Base-by-base conservation (phyloP, 2,888 invertebrate genomes). In the Zonitis immaculata region DNA sequence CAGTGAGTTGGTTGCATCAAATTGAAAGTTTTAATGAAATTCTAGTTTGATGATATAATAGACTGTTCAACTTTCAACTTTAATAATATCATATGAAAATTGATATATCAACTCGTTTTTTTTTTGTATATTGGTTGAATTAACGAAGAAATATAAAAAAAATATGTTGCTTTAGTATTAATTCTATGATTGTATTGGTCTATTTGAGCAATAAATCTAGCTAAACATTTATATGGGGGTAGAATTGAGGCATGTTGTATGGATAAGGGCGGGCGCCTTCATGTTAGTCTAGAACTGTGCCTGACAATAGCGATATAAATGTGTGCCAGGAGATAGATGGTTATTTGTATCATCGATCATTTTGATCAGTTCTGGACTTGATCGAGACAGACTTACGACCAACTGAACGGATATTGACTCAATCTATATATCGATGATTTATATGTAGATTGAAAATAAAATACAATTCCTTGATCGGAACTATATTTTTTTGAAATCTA, bases 321-420 rank as follows among this genome's bases (percentile, higher is more conserved):
- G 66, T 59, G 65, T 62, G 61, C 63, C 58, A 62, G 60, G 67
- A 73, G 72, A 73, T 72, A 67, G 69, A 73, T 72, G 71, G 68
- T 61, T 63, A 60, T 65, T 66, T 65, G 65, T 66, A 59, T 67
- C 69, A 73, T 73, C 71, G 69, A 73, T 73, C 73, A 73, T 72
- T 68, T 67, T 58, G 66, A 67, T 70, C 68, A 68, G 69, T 65
- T 39, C 72, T 73, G 72, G 64, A 63, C 63, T 60, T 71, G 72
- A 73, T 69, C 67, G 69, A 20, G 56, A 61, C 62, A 53, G 59
- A 52, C 58, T 64, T 59, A 59, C 54, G 55, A 57, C 60, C 53
- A 61, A 56, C 55, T 18, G 32, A 55, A 47, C 56, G 56, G 56
- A 56, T 56, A 56, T 56, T 56, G 56, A 56, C 50, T 56, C 56